phyloP scores from a whole-genome alignment of 1,140 invertebrate species.

The Drosophila simulans region DNA sequence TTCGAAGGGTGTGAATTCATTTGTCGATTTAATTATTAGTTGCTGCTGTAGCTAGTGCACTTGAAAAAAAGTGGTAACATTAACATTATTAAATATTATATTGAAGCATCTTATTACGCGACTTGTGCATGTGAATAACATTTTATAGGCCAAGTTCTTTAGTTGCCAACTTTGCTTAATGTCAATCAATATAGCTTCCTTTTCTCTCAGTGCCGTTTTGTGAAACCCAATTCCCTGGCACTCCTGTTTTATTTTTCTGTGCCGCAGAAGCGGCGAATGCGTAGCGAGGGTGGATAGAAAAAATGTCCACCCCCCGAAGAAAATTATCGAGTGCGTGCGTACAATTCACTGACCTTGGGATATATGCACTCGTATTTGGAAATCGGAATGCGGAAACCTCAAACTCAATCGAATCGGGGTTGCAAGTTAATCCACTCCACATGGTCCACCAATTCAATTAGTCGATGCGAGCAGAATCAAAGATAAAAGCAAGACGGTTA shows the following conservation, averaged over 20 bases:
- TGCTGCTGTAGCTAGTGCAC: slow-evolving; percentile 28
- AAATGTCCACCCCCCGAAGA: slow-evolving; percentile 32
- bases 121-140: no score
- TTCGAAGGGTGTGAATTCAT: slow-evolving; percentile 67
- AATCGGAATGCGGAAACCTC: slow-evolving; percentile 45
- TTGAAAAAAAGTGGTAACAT: neutral
- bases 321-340: neutral
- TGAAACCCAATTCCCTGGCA: slow-evolving; percentile 14
- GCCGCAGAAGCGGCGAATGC: slow-evolving; percentile 12
- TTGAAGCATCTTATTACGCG: no score
- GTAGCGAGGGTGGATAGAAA: slow-evolving; percentile 25
- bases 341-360: slow-evolving; percentile 40
- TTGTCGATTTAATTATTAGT: slow-evolving; percentile 79
- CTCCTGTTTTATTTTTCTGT: slow-evolving; percentile 14
- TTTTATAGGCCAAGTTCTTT: neutral
- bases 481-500: slow-evolving; percentile 16
- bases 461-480: slow-evolving; percentile 7
- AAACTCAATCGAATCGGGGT: slow-evolving; percentile 39
- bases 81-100: neutral
- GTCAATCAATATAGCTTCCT: no score
- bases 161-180: neutral
- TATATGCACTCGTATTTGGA: slow-evolving; percentile 10
- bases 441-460: slow-evolving; percentile 47
- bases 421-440: slow-evolving; percentile 47
- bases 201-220: slow-evolving; percentile 10